Evolutionary conservation across 2,888 invertebrate species (phyloP), one percentile per base, ranked within the genome.

Genomic region (Dermolepida albohirtum): DNA sequence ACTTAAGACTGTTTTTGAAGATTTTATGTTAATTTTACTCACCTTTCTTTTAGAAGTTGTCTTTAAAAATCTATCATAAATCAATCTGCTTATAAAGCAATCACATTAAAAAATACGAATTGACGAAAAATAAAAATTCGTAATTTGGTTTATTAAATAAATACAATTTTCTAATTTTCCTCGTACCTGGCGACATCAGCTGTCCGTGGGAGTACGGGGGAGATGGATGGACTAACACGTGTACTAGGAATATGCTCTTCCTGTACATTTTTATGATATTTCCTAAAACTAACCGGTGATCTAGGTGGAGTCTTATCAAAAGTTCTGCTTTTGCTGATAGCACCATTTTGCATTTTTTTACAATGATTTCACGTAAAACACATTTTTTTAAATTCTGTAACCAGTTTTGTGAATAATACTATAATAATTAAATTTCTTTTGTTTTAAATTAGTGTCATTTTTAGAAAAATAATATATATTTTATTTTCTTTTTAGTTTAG

Each of bases 261-360:
- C 41, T 50, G 55, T 16, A 47, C 12, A 11, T 49, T 51, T 29
- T 52, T 64, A 40, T 14, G 51, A 17, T 41, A 29, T 40, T 57
- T 66, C 39, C 57, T 66, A 39, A 66, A 12, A 47, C 39, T 34
- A 49, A 14, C 44, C 11, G 59, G 59, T 11, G 59, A 59, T 1
- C 44, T 44, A n/a, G 66, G 66, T 2, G 57, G 29, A 10, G 22
- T 34, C 12, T 47, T 44, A 12, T 55, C 43, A 11, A 47, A 11
- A 44, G 57, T 55, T 40, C 55, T 55, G 27, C 17, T 39, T 34
- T 57, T 66, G 40, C 40, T 14, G 27, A 40, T 39, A 40, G 66
- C 57, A 66, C 66, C 66, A 66, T 66, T 66, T 57, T 66, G 66
- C 66, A 66, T 66, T 39, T 22, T n/a, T n/a, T 44, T 59, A 29